Base-by-base conservation (phyloP, 2,888 invertebrate species). In the Hypomecis punctinalis region DNA sequence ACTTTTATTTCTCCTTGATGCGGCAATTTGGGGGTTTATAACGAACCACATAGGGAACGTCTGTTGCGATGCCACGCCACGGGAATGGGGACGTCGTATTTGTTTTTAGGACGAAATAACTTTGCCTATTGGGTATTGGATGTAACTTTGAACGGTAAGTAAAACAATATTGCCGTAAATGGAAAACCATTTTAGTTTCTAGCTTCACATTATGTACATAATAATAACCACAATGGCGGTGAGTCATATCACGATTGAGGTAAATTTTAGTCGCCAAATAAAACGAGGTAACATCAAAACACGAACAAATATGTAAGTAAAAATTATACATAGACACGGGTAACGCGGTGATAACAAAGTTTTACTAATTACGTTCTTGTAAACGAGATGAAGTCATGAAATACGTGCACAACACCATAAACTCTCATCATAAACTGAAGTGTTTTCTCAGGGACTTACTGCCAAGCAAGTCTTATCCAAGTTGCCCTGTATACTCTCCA, bases 1-100 rank as follows among this genome's bases (percentile, higher is more conserved):
- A 71, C 73, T 83, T 83, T 82, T 84, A 84, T 86, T 80, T 72
- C 76, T 66, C 63, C 71, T 72, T 76, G 79, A 79, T 76, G 74
- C 77, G 79, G 79, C 76, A 76, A 80, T 85, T 84, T 76, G 79
- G 77, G 79, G 82, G 77, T 85, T 84, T 81, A 83, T 80, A 86
- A 83, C 78, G 79, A 81, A 83, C 76, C 76, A 71, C 76, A 80
- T 68, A 74, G 80, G 80, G 78, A 75, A 77, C 72, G 76, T 77
- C 76, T 66, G 63, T 72, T 68, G 71, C 70, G 72, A 72, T 69
- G 70, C 63, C 62, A 61, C 65, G 69, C 61, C 70, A 67, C 53
- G 67, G 70, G 58, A 72, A 71, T 61, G 67, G 73, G 74, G 70
- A 69, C 73, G 66, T 23, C 67, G 68, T 78, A 79, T 83, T 81